A percentile compares a stretch with the other conserved stretches of the same genome.
Conservation (phyloP, 2,888 invertebrate genomes). For the Coelopa pilipes region DNA sequence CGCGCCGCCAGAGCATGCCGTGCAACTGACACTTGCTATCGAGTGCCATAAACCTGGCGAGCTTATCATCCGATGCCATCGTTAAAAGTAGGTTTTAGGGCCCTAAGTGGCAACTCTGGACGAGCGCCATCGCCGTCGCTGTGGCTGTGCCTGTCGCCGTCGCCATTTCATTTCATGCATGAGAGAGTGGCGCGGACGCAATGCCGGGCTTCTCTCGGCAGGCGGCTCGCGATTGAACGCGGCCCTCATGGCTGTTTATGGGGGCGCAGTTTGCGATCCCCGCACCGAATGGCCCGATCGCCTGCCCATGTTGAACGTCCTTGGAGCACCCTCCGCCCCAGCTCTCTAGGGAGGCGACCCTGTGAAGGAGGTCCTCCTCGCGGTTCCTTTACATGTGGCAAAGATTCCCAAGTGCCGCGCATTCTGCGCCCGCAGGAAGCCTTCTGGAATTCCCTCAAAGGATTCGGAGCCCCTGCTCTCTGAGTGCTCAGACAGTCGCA, state of each 20-base stretch:
- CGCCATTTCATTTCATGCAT: background rate
- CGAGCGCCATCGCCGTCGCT: background rate
- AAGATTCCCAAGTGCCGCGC: too few species aligned
- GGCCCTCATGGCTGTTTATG: background rate
- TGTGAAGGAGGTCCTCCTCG: too few species aligned
- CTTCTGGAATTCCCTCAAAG: background rate
- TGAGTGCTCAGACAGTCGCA: background rate
- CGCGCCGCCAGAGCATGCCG: conserved; percentile 12
- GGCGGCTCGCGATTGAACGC: background rate
- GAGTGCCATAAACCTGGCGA: conserved; percentile 57
- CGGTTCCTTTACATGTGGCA: too few species aligned
- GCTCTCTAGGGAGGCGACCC: too few species aligned
- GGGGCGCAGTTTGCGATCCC: too few species aligned
- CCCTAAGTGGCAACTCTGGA: conserved; percentile 23
- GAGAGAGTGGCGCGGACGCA: conserved; percentile 19
- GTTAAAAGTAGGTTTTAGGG: conserved; percentile 62
- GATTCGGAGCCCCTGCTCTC: too few species aligned
- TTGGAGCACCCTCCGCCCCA: too few species aligned
- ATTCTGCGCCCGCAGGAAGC: background rate
- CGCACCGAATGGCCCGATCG: background rate
- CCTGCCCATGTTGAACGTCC: background rate
- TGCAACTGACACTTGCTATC: conserved; percentile 59
- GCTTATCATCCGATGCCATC: conserved; percentile 56
- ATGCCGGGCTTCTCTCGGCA: background rate
- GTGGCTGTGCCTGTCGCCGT: background rate